phyloP scores from a whole-genome alignment of 2,888 invertebrate species.

The Stenolophus ochropezus region DNA sequence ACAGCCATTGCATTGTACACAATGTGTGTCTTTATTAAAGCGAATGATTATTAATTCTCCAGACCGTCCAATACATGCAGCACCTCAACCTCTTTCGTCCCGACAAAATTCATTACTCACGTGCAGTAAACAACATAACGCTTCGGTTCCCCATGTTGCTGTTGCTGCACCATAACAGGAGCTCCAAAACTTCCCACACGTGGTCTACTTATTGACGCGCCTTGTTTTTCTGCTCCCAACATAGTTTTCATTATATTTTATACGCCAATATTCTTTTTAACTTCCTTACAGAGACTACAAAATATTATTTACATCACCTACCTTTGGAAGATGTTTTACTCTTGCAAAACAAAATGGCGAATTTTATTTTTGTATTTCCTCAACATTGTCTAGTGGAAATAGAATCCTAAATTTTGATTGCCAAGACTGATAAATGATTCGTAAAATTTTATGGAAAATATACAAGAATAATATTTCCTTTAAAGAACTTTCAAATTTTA shows the following conservation, averaged over 20 bases:
- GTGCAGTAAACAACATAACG: not conserved
- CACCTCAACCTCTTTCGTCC: not conserved
- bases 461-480: not conserved
- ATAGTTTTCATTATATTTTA: not conserved
- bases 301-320: too few relatives aligned
- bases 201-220: not conserved
- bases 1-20: not conserved
- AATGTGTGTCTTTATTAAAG: not conserved
- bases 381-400: not conserved
- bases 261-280: not conserved
- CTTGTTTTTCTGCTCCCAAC: not conserved
- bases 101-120: constrained; percentile 34
- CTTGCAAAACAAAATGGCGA: too few relatives aligned
- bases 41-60: constrained; percentile 15
- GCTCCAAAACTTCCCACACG: not conserved
- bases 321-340: too few relatives aligned
- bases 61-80: not conserved
- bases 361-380: not conserved
- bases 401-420: not conserved
- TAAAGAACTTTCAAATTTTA: not conserved
- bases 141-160: not conserved
- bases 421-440: not conserved
- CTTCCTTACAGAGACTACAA: not conserved
- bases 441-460: not conserved
- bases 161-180: not conserved